Conservation (phyloP, 2,113 vertebrate genomes). For the Micronisus gabar region DNA sequence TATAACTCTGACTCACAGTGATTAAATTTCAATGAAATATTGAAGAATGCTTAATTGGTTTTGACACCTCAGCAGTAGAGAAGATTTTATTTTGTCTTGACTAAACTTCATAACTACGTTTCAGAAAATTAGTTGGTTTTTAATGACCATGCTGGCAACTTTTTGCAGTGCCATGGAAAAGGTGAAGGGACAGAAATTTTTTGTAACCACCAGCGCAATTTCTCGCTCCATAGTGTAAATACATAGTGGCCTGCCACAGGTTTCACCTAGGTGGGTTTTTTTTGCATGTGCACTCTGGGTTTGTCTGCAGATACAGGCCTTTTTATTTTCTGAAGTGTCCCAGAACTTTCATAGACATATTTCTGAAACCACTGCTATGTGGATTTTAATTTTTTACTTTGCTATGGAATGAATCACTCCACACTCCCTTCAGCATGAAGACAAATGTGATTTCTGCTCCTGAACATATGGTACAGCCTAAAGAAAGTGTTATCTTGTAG, state of each 20-base stretch:
- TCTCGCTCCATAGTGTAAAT: not conserved
- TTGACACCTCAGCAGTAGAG: not conserved
- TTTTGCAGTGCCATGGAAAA: not conserved
- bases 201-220: not conserved
- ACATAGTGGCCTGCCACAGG: not conserved
- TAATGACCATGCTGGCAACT: not conserved
- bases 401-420: constrained; percentile 16
- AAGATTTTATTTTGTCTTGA: constrained; percentile 12
- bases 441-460: constrained; percentile 3
- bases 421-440: not conserved
- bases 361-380: not conserved
- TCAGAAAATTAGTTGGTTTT: not conserved
- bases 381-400: not conserved
- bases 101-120: not conserved
- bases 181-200: not conserved
- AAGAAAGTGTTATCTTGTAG: constrained; percentile 42
- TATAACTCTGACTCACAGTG: not conserved
- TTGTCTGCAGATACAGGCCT: not conserved
- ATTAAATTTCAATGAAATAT: constrained; percentile 39
- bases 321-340: not conserved
- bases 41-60: constrained; percentile 34
- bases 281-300: not conserved
- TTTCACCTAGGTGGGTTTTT: not conserved
- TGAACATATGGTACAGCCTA: constrained; percentile 53
- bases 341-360: not conserved